Evolutionary conservation across 2,888 invertebrate genomes (phyloP).

Genomic region (Tetragnatha montana): DNA sequence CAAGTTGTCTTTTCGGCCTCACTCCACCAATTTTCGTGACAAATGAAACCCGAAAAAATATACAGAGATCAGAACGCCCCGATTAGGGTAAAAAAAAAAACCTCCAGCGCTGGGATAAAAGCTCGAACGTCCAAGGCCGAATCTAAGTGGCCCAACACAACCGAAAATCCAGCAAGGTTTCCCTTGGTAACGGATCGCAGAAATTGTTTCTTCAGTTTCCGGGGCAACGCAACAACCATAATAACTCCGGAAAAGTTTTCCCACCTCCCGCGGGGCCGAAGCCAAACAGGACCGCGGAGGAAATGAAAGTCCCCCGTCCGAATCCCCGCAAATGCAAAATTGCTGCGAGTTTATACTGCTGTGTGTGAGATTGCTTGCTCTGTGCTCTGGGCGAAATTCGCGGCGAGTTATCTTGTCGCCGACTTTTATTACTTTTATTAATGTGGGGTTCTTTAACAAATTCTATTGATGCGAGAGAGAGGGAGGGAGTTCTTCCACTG

Average conservation of each 20-base stretch:
- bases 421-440: too few relatives aligned
- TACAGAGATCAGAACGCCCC: too few relatives aligned
- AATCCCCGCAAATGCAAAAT: conserved; percentile 46
- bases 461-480: too few relatives aligned
- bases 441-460: too few relatives aligned
- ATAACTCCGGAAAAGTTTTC: conserved; percentile 15
- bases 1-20: too few relatives aligned
- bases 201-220: conserved; percentile 58
- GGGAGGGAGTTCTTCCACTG: too few relatives aligned
- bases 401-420: too few relatives aligned
- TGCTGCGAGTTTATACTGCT: background rate
- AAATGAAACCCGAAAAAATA: too few relatives aligned
- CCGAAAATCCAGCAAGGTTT: conserved; percentile 35
- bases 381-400: too few relatives aligned
- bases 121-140: conserved; percentile 36
- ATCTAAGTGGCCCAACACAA: conserved; percentile 3
- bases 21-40: too few relatives aligned
- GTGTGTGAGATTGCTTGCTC: too few relatives aligned
- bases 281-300: conserved; percentile 37
- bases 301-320: conserved; percentile 39
- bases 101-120: conserved; percentile 6
- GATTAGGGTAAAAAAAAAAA: background rate
- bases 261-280: conserved; percentile 24
- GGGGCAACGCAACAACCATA: conserved; percentile 45
- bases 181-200: conserved; percentile 52